These are phyloP conservation scores for Epistrophe grossulariae DNA, from an alignment of 2,888 invertebrate genomes.

Conservation along the genomic window DNA sequence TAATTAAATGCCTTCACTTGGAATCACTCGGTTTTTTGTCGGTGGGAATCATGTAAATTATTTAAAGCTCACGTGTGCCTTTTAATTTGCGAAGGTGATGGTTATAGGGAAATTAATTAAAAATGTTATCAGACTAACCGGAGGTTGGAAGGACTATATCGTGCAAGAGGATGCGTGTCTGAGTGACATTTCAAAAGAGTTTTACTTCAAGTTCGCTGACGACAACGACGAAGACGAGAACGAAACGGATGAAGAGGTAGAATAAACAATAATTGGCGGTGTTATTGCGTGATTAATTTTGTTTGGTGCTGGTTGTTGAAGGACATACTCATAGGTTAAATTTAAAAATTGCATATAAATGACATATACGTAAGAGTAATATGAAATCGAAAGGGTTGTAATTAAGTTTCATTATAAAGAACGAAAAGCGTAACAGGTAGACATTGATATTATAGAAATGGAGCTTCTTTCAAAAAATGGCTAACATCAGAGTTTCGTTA, in stretches of 20 bases:
- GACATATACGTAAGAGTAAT: background rate
- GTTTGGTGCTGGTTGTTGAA: conserved; percentile 17
- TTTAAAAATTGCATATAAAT: conserved; percentile 5
- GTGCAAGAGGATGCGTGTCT: conserved; percentile 57
- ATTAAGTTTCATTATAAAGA: background rate
- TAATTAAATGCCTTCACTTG: conserved; percentile 46
- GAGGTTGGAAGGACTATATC: conserved; percentile 14
- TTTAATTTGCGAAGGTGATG: background rate
- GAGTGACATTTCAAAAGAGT: conserved; percentile 37
- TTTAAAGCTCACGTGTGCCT: conserved; percentile 42
- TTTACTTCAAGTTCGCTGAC: conserved; percentile 26
- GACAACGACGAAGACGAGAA: background rate
- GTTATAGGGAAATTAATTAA: conserved; percentile 52
- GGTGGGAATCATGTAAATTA: conserved; percentile 36
- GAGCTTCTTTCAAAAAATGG: background rate
- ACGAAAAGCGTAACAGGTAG: conserved; percentile 6
- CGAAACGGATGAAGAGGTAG: conserved; percentile 1
- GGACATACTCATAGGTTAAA: conserved; percentile 1
- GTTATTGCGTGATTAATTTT: conserved; percentile 25
- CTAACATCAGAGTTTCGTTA: too few relatives aligned
- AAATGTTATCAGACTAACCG: conserved; percentile 47
- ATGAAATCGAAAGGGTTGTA: background rate
- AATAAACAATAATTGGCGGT: conserved; percentile 49
- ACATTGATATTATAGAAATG: background rate
- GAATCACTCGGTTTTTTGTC: conserved; percentile 25